Base-by-base conservation (phyloP, 2,888 invertebrate genomes). In the Mythimna impura region DNA sequence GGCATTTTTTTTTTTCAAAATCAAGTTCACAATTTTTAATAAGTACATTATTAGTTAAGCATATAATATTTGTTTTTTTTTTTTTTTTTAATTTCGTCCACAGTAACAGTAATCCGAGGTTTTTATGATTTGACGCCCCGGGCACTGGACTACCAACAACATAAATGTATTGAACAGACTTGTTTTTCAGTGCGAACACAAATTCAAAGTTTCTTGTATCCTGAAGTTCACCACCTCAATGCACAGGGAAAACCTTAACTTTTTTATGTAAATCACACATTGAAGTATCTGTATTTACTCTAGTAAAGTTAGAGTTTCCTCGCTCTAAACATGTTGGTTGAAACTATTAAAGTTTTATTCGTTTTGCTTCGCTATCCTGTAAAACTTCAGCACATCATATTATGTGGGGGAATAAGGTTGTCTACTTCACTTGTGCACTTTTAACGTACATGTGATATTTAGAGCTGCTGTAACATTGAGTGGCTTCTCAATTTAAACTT, bases 291-390 rank as follows among this genome's bases (percentile, higher is more conserved):
- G 57, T 71, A 66, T 71, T 75, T 68, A 72, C 70, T 73, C 40
- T 63, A 34, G 43, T 43, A 14, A 43, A 43, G 43, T 43, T 20
- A 14, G 58, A 73, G 54, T 63, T 78, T 57, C 14, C 34, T 76
- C 17, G 40, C 43, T 75, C 20, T 66, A 55, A 66, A 72, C 71
- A 73, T 63, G 77, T 70, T 71, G 71, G 68, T 76, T 54, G 14
- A 61, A 70, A 71, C 70, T 73, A 68, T 77, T 73, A 73, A 80
- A 80, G 70, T 76, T 73, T 66, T 62, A 78, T 78, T 76, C 58
- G 75, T 71, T 79, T 75, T 71, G 55, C 60, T 69, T 75, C 58
- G 50, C 69, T 65, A 71, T 68, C 63, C 22, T 60, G 52, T 58
- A 50, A 43, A 73, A 73, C 66, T 63, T 75, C 20, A 55, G 5